Evolutionary conservation across 1,140 invertebrate genomes (phyloP), one percentile per base, ranked within the genome.

Genomic region (Olivierus martensii): DNA sequence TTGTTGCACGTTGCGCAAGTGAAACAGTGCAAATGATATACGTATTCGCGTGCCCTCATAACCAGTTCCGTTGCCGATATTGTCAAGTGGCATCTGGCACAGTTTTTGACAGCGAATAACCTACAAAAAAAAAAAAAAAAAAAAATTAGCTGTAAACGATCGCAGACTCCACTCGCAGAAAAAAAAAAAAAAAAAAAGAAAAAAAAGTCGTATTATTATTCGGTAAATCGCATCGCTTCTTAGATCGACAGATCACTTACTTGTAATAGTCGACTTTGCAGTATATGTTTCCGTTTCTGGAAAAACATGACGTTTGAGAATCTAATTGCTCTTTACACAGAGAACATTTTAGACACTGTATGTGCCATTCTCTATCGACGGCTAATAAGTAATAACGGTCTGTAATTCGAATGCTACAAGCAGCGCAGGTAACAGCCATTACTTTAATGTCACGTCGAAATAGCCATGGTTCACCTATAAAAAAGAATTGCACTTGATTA

Each of bases 181-280:
- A n/a, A n/a, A n/a, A n/a, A n/a, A n/a, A n/a, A n/a, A n/a, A n/a
- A n/a, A n/a, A n/a, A n/a, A n/a, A n/a, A n/a, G n/a, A n/a, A n/a
- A n/a, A n/a, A n/a, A n/a, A n/a, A n/a, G n/a, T n/a, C n/a, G n/a
- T n/a, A n/a, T n/a, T n/a, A n/a, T n/a, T n/a, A n/a, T n/a, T n/a
- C n/a, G n/a, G n/a, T n/a, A n/a, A n/a, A n/a, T n/a, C n/a, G n/a
- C n/a, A 28, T 6, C 28, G 2, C 22, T 28, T 2, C 0, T 28
- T 28, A 6, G 4, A 28, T 2, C 28, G 9, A 28, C 22, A 28
- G 3, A 1, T 9, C 28, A 75, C 83, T 82, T 67, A 95, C 92
- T 88, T 84, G 77, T 91, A 89, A 72, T 96, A 96, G 69, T 97
- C 92, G 65, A 91, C 89, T 71, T 93, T 92, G 77, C 92, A 96